Conservation (phyloP, 1,140 invertebrate species). For the Drosophila oshimai region DNA sequence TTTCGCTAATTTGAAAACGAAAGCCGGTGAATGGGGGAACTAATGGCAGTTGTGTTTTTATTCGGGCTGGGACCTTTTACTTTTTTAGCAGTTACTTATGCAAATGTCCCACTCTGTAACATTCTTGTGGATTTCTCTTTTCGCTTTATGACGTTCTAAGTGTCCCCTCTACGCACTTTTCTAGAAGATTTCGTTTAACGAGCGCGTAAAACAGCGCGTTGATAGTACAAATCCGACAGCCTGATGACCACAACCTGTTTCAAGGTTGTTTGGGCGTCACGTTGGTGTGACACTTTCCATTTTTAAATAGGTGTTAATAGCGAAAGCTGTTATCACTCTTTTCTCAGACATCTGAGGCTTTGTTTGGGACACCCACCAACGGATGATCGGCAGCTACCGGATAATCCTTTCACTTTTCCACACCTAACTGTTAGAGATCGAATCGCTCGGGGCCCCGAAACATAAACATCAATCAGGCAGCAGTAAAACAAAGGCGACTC, state of each 20-base stretch:
- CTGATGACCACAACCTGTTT: constrained; percentile 26
- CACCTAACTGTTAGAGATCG: constrained; percentile 43
- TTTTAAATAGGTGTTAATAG: constrained; percentile 25
- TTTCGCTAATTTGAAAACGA: constrained; percentile 63
- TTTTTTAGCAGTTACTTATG: constrained; percentile 52
- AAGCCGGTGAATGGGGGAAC: constrained; percentile 27
- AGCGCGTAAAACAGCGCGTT: constrained; percentile 7
- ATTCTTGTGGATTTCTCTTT: constrained; percentile 53
- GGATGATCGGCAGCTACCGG: constrained; percentile 28
- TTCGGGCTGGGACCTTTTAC: constrained; percentile 37
- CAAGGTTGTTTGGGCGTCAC: constrained; percentile 61
- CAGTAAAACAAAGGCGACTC: constrained; percentile 41
- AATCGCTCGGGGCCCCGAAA: not conserved
- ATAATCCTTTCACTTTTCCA: constrained; percentile 69
- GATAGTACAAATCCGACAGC: not conserved
- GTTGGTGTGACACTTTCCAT: constrained; percentile 68
- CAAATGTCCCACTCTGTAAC: constrained; percentile 13
- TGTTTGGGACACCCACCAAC: constrained; percentile 27
- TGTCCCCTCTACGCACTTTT: constrained; percentile 13
- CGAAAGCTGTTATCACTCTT: constrained; percentile 46
- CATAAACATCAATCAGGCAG: constrained; percentile 66
- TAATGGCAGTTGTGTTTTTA: constrained; percentile 14
- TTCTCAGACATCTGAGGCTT: not conserved
- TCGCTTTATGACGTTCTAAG: constrained; percentile 45
- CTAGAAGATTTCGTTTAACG: constrained; percentile 34